Percentiles rank a stretch among this genome's conserved stretches.
Conservation (phyloP, 1,140 invertebrate species). For the Drosophila pseudoananassae region DNA sequence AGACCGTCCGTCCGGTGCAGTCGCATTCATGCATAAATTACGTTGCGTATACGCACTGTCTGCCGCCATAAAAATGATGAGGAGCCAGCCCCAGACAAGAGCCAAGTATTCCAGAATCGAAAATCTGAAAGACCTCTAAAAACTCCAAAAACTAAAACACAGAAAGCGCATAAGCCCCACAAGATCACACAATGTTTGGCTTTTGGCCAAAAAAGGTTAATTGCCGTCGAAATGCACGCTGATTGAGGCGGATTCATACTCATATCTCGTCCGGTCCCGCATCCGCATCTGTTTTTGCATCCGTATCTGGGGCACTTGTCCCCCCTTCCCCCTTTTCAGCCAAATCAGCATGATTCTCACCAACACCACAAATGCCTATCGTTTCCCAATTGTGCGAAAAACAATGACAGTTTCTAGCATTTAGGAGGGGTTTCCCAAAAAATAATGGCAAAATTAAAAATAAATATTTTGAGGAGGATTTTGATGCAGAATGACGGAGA, state of each 20-base stretch:
- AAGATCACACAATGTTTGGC: slow-evolving; percentile 39
- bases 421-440: background rate
- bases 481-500: too few species aligned
- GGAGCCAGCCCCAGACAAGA: slow-evolving; percentile 14
- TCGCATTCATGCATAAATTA: slow-evolving; percentile 46
- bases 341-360: slow-evolving; percentile 1
- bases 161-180: background rate
- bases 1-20: slow-evolving; percentile 9
- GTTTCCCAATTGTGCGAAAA: background rate
- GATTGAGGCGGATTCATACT: slow-evolving; percentile 33
- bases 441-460: too few species aligned
- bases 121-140: background rate
- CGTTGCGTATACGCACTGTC: slow-evolving; percentile 42
- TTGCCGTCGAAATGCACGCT: slow-evolving; percentile 40
- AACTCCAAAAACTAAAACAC: too few species aligned
- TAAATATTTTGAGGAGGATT: too few species aligned
- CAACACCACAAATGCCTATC: background rate
- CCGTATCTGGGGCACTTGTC: background rate
- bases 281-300: background rate
- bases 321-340: background rate
- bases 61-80: slow-evolving; percentile 16
- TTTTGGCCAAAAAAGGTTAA: slow-evolving; percentile 61
- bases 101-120: background rate
- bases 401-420: background rate
- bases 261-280: slow-evolving; percentile 9